Percentiles rank a stretch among this genome's conserved stretches.
Conservation (phyloP, 2,113 vertebrate species). For the Campylorhamphus procurvoides region DNA sequence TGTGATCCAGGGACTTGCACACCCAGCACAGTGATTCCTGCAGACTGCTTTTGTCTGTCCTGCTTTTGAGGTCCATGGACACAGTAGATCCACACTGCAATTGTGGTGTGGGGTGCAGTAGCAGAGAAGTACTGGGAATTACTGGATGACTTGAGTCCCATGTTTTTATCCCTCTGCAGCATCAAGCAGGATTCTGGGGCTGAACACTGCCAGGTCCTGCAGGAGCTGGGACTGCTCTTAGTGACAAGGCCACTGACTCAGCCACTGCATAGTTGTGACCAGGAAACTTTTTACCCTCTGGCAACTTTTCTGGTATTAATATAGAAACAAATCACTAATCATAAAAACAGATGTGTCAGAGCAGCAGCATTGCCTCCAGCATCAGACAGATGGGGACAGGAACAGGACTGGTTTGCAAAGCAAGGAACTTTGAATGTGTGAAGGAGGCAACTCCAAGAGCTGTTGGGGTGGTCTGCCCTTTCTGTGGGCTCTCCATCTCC, state of each 20-base stretch:
- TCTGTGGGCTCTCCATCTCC: not conserved
- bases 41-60: not conserved
- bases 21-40: not conserved
- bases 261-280: not conserved
- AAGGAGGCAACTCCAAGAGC: not conserved
- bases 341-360: not conserved
- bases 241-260: not conserved
- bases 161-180: not conserved
- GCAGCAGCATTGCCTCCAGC: not conserved
- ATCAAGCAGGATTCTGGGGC: not conserved
- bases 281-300: not conserved
- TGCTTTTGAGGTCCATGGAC: not conserved
- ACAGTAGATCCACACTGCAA: rapidly evolving
- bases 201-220: not conserved
- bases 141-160: not conserved
- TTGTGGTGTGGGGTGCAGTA: not conserved
- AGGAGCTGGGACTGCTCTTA: not conserved
- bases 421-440: rapidly evolving
- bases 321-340: not conserved
- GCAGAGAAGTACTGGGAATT: not conserved
- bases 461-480: not conserved
- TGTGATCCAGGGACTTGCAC: rapidly evolving
- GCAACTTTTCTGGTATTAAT: not conserved
- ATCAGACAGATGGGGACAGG: not conserved
- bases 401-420: not conserved